Conservation (phyloP, 1,140 invertebrate genomes). For the Drosophila simulans region DNA sequence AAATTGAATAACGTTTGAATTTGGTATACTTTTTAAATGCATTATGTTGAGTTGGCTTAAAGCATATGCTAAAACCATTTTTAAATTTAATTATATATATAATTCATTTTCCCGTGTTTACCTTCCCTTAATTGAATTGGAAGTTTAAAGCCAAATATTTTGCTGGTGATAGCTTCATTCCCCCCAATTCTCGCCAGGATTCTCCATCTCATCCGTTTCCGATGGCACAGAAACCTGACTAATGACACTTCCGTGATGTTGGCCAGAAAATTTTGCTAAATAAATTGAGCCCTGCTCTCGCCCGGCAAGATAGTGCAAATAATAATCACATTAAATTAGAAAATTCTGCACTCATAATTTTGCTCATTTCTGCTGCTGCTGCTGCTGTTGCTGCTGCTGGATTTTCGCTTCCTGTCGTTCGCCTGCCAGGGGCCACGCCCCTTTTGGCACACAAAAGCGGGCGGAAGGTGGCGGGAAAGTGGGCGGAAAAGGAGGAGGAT, state of each 20-base stretch:
- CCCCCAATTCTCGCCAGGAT: background rate
- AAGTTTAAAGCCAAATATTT: background rate
- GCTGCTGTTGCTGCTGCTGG: slow-evolving; percentile 2
- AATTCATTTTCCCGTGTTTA: background rate
- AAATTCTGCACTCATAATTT: slow-evolving; percentile 53
- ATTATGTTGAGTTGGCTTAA: too few relatives aligned
- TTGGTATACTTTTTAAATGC: background rate
- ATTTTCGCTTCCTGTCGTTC: slow-evolving; percentile 22
- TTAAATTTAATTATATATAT: background rate
- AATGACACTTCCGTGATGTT: slow-evolving; percentile 16
- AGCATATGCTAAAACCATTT: too few relatives aligned
- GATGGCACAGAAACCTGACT: slow-evolving; percentile 14
- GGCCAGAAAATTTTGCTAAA: slow-evolving; percentile 10
- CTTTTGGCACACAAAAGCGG: slow-evolving; percentile 31
- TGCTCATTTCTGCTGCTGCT: slow-evolving; percentile 25
- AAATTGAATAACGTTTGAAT: too few relatives aligned
- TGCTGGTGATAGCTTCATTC: background rate
- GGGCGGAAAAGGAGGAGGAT: background rate
- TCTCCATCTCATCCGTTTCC: background rate
- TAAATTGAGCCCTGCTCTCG: slow-evolving; percentile 18
- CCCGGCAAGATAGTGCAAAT: slow-evolving; percentile 20
- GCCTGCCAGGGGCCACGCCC: slow-evolving; percentile 21
- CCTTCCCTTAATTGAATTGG: background rate
- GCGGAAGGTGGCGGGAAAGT: background rate
- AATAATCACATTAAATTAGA: slow-evolving; percentile 58